A percentile compares a stretch with the other conserved stretches of the same genome.
These are phyloP conservation scores for Menidia menidia DNA, from an alignment of 2,797 vertebrate genomes.

Conservation along the genomic window DNA sequence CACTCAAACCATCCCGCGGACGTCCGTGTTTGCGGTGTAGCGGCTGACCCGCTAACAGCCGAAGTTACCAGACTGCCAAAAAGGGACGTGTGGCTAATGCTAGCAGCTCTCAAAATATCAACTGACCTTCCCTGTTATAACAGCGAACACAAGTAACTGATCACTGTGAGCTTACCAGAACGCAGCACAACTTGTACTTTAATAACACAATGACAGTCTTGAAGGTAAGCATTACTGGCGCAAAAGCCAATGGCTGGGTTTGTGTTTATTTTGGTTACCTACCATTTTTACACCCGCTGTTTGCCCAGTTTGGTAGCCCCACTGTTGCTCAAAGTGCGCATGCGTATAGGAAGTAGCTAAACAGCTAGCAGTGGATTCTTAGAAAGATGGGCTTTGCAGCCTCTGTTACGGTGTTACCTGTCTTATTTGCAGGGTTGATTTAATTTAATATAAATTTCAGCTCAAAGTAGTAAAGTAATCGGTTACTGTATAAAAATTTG, in stretches of 20 bases:
- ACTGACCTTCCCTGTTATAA: conserved; percentile 84
- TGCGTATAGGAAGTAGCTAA: conserved; percentile 75
- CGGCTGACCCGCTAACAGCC: conserved; percentile 50
- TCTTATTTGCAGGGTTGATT: too few relatives aligned
- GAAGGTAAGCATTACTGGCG: conserved; percentile 29
- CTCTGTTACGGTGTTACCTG: background rate
- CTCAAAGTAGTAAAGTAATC: too few relatives aligned
- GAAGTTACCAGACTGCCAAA: conserved; percentile 73
- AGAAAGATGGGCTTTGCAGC: background rate
- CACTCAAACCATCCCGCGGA: conserved; percentile 8
- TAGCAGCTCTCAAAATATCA: conserved; percentile 87
- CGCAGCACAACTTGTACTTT: conserved; percentile 29
- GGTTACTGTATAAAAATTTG: too few relatives aligned
- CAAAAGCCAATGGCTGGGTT: conserved; percentile 55
- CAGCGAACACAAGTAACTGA: conserved; percentile 65
- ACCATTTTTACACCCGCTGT: conserved; percentile 94
- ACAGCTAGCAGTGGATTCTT: conserved; percentile 3
- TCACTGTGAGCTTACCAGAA: conserved; percentile 42
- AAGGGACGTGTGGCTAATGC: conserved; percentile 84
- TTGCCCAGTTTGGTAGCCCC: conserved; percentile 87
- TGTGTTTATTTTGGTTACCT: conserved; percentile 87
- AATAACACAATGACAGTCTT: conserved; percentile 12
- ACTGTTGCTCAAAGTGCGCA: conserved; percentile 80
- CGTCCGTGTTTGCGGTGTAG: conserved; percentile 24
- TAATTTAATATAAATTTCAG: too few relatives aligned